Conservation (phyloP, 2,888 invertebrate species). For the Polymixis flavicincta region DNA sequence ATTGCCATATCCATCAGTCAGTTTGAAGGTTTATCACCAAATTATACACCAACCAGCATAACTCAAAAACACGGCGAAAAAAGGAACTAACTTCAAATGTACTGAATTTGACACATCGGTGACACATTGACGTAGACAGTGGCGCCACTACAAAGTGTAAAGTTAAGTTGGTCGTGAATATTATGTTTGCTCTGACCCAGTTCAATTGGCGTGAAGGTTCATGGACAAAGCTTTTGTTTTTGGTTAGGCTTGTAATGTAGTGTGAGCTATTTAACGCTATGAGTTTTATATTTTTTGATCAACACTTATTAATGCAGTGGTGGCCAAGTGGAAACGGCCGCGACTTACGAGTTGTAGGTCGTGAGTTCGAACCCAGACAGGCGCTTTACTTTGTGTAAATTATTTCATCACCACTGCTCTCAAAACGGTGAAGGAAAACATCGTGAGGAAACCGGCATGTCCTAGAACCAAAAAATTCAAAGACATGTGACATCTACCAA, state of each 20-base stretch:
- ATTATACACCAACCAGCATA: conserved; percentile 48
- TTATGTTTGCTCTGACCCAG: conserved; percentile 64
- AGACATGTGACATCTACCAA: too few species aligned
- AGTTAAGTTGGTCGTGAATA: conserved; percentile 22
- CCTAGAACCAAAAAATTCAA: too few species aligned
- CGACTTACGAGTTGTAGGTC: too few species aligned
- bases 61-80: conserved; percentile 14
- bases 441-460: too few species aligned
- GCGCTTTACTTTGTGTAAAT: too few species aligned
- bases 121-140: conserved; percentile 13
- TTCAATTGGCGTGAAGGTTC: conserved; percentile 68
- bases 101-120: conserved; percentile 11
- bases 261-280: conserved; percentile 4
- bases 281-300: not conserved
- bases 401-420: too few species aligned
- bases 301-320: too few species aligned
- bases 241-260: conserved; percentile 22
- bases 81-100: conserved; percentile 30
- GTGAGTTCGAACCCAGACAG: too few species aligned
- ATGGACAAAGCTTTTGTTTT: conserved; percentile 67
- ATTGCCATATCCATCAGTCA: conserved; percentile 9
- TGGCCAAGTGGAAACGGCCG: too few species aligned
- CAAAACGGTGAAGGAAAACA: too few species aligned
- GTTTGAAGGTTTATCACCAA: conserved; percentile 52
- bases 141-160: conserved; percentile 25